These are phyloP conservation scores for Xanthia icteritia DNA, from an alignment of 2,888 invertebrate genomes.

Conservation along the genomic window DNA sequence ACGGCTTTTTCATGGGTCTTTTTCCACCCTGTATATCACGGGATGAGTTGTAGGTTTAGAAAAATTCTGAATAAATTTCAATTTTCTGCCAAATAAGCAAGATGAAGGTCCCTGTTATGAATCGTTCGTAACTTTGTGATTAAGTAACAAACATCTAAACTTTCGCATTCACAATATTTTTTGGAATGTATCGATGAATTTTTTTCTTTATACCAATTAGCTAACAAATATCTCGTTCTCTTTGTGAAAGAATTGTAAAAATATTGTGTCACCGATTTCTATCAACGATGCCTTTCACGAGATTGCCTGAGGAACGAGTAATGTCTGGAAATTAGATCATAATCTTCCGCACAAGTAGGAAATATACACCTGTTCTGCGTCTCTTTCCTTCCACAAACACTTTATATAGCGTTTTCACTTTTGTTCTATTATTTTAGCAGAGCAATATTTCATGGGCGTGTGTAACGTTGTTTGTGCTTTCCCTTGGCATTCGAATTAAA, in stretches of 20 bases:
- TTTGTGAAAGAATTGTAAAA: conserved; percentile 58
- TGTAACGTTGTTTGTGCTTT: conserved; percentile 58
- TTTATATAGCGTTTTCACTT: conserved; percentile 67
- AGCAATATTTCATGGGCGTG: conserved; percentile 60
- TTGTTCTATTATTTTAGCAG: conserved; percentile 58
- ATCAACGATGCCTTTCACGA: conserved; percentile 77
- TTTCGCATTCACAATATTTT: not conserved
- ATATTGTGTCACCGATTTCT: conserved; percentile 66
- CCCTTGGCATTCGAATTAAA: conserved; percentile 54
- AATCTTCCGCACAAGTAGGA: conserved; percentile 81
- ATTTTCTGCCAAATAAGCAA: not conserved
- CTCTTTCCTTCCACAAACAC: conserved; percentile 67
- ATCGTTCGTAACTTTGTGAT: not conserved
- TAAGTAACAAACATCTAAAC: not conserved
- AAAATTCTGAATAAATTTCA: not conserved
- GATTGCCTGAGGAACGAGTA: conserved; percentile 68
- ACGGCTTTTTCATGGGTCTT: not conserved
- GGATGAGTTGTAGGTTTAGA: not conserved
- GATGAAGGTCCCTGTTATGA: not conserved
- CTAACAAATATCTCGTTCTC: conserved; percentile 35
- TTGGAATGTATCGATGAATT: conserved; percentile 23
- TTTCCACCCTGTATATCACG: not conserved
- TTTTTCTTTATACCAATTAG: conserved; percentile 23
- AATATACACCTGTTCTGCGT: conserved; percentile 67
- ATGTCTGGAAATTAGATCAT: conserved; percentile 80